A percentile compares a stretch with the other conserved stretches of the same genome.
Evolutionary conservation across 2,797 vertebrate species (phyloP).

Genomic region (Anisognathus igniventris): DNA sequence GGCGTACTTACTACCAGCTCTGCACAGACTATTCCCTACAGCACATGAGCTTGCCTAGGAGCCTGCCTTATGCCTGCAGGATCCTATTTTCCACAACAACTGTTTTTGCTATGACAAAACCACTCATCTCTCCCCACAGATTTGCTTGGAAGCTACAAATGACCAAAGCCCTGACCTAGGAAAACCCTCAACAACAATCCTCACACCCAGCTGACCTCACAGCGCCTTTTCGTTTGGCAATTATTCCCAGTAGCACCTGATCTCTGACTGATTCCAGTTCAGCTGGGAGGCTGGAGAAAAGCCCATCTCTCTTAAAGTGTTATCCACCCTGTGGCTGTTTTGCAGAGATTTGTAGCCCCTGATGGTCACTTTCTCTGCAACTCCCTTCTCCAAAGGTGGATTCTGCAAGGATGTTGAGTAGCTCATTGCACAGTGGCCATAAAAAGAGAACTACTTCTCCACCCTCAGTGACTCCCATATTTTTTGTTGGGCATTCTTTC

Average conservation of each 20-base stretch:
- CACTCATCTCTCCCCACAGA: not conserved
- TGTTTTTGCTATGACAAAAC: not conserved
- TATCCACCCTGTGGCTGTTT: not conserved
- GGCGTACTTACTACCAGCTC: not conserved
- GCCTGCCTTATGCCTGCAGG: not conserved
- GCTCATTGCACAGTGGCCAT: not conserved
- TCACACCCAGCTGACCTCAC: constrained; percentile 13
- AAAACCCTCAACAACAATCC: not conserved
- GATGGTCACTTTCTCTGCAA: not conserved
- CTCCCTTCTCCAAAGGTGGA: not conserved
- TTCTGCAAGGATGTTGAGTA: not conserved
- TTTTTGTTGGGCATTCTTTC: not conserved
- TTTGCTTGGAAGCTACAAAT: not conserved
- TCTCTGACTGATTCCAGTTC: not conserved
- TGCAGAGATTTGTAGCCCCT: not conserved
- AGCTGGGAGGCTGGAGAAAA: constrained; percentile 21
- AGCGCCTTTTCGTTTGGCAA: not conserved
- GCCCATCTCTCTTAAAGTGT: not conserved
- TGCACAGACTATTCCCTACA: not conserved
- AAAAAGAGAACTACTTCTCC: not conserved
- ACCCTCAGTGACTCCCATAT: not conserved
- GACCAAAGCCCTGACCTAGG: not conserved
- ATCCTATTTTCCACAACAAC: not conserved
- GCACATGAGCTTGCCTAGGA: not conserved
- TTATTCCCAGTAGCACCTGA: constrained; percentile 1